Percentiles rank a stretch among this genome's conserved stretches.
Evolutionary conservation across 2,113 vertebrate genomes (phyloP).

Genomic region (Chunga burmeisteri): DNA sequence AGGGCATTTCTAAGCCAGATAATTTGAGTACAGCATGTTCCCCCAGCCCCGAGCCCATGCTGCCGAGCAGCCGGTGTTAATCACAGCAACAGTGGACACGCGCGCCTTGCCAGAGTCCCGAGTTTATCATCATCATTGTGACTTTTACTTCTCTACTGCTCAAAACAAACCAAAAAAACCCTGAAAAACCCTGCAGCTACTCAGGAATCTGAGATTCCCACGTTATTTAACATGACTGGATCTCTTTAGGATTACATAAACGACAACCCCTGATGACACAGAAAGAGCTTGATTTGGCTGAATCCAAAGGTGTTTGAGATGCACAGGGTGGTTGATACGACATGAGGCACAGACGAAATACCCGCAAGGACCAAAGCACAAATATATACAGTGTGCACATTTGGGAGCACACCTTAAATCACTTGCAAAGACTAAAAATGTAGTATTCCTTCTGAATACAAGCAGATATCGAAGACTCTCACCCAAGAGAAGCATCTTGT

Average conservation of each 20-base stretch:
- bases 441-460: background rate
- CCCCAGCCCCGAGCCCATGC: background rate
- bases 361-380: background rate
- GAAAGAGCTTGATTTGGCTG: background rate
- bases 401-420: background rate
- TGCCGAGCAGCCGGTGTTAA: background rate
- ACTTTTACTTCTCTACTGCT: background rate
- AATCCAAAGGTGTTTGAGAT: background rate
- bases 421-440: background rate
- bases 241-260: background rate
- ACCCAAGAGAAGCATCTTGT: background rate
- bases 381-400: background rate
- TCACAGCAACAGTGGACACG: background rate
- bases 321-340: background rate
- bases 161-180: background rate
- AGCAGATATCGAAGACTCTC: background rate
- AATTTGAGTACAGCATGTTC: slow-evolving; percentile 47
- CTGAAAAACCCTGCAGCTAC: background rate
- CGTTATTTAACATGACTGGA: background rate
- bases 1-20: slow-evolving; percentile 42
- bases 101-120: background rate
- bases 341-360: background rate
- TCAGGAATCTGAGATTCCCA: background rate
- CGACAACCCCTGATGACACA: background rate
- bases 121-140: background rate